Percentiles rank a stretch among this genome's conserved stretches.
Evolutionary conservation across 2,797 vertebrate genomes (phyloP).

Genomic region (Anguilla anguilla): DNA sequence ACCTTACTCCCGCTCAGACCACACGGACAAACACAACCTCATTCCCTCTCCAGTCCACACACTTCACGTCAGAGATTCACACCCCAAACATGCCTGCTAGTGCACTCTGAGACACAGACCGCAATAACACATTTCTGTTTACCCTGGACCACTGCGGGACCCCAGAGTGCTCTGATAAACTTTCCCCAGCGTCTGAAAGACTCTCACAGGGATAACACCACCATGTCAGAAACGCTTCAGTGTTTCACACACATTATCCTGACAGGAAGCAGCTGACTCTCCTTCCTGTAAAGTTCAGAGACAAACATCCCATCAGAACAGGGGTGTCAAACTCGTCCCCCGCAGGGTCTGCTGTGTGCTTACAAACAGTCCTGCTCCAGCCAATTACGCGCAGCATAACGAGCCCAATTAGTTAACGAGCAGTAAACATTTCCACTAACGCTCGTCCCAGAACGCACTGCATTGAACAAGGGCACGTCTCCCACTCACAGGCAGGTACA

Average conservation of each 20-base stretch:
- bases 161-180: neutral
- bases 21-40: neutral
- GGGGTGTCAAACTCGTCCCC: neutral
- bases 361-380: neutral
- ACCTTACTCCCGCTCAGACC: neutral
- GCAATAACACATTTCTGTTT: neutral
- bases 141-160: neutral
- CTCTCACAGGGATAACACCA: no score
- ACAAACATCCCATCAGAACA: neutral
- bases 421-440: neutral
- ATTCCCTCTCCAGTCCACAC: neutral
- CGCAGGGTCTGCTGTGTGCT: neutral
- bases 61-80: neutral
- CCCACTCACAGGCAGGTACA: neutral
- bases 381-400: neutral
- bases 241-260: neutral
- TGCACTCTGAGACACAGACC: neutral
- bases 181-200: neutral
- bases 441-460: neutral
- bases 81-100: neutral
- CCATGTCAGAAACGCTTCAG: neutral
- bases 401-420: neutral
- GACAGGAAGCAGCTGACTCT: neutral
- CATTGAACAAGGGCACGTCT: neutral
- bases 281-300: neutral